phyloP scores from a whole-genome alignment of 2,888 invertebrate species.

The Megaustenia siamemsis region DNA sequence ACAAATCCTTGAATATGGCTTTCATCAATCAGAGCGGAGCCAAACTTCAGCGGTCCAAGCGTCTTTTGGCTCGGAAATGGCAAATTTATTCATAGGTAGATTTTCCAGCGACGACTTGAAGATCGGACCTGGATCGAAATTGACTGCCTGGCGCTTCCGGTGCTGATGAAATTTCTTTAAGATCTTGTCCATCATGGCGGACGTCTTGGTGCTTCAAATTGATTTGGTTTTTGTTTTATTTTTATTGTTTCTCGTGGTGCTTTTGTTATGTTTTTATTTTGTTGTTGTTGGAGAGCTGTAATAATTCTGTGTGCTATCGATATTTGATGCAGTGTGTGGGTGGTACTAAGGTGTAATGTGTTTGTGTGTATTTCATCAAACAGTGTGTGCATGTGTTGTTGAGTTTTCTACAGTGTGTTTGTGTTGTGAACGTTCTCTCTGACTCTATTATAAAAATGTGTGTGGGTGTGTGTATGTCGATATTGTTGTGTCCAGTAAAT shows the following conservation, averaged over 20 bases:
- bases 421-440: too few relatives aligned
- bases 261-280: constrained; percentile 23
- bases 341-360: too few relatives aligned
- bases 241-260: constrained; percentile 15
- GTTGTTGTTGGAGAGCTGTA: background rate
- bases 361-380: too few relatives aligned
- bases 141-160: constrained; percentile 49
- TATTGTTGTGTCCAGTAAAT: too few relatives aligned
- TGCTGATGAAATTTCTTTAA: constrained; percentile 48
- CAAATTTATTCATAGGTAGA: constrained; percentile 65
- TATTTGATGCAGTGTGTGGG: background rate
- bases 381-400: too few relatives aligned
- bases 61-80: constrained; percentile 64
- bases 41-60: constrained; percentile 36
- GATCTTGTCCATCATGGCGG: constrained; percentile 47
- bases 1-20: constrained; percentile 60
- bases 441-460: too few relatives aligned
- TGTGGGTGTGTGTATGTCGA: too few relatives aligned
- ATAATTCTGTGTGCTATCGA: background rate
- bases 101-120: constrained; percentile 46
- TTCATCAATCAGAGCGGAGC: constrained; percentile 59
- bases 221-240: constrained; percentile 39
- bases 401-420: too few relatives aligned
- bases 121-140: constrained; percentile 34
- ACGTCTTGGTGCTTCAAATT: constrained; percentile 48